Base-by-base conservation (phyloP, 1,140 invertebrate genomes). In the Helicoverpa armigera region DNA sequence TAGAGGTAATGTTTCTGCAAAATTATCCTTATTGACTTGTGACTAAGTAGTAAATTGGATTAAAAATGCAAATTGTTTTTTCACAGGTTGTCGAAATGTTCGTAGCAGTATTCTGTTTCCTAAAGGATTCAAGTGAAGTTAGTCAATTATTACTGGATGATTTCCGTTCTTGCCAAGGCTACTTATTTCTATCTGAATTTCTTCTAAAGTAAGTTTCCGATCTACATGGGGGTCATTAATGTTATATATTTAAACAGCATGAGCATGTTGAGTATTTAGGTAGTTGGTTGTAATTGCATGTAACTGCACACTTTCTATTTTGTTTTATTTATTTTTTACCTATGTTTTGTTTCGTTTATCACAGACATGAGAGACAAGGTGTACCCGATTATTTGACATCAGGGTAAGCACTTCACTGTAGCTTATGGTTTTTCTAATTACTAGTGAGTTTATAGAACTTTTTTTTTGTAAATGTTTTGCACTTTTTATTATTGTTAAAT, bases 51-150 rank as follows among this genome's bases (percentile, higher is more conserved):
- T 1, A 16, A 16, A 7, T 29, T 43, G 43, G 0, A 31, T 12
- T 10, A 48, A 67, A 48, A 23, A 13, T 12, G 23, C 1, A 18
- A n/a, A 51, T 14, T 35, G 23, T 78, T 82, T 81, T 76, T 72
- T 90, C 90, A 12, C 88, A 95, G 95, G 97, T 99, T 82, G 98
- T 99, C 13, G 98, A 99, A 95, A 99, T 99, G 98, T 99, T 99
- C 95, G 98, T 99, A 50, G 99, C 98, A 13, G 97, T 99, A 48
- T 99, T 99, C 95, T 99, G 99, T 96, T 99, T 99, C 94, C 96
- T 99, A 69, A 99, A 99, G 96, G 99, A 99, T 92, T 99, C 99
- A n/a, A 98, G 98, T 95, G 98, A 99, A 94, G 97, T 99, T 73
- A 99, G 98, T 80, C 98, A 99, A 94, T 97, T 97, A 84, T 95